Evolutionary conservation across 2,888 invertebrate species (phyloP).

Genomic region (Pardosa pseudoannulata): DNA sequence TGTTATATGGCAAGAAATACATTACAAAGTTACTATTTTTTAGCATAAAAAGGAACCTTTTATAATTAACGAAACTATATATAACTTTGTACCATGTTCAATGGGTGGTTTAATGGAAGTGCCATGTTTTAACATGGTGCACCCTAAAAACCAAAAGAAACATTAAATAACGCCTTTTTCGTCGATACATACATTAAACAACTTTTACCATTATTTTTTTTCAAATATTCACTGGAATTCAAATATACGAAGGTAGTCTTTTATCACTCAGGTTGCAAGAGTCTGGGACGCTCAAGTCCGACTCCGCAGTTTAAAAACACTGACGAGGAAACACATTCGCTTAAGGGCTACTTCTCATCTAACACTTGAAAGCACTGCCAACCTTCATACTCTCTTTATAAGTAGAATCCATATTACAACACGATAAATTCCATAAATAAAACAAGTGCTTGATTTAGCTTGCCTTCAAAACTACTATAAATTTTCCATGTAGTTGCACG

Average conservation of each 20-base stretch:
- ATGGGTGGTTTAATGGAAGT: constrained; percentile 32
- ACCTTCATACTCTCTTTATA: constrained; percentile 18
- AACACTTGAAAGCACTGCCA: constrained; percentile 38
- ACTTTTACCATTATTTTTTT: constrained; percentile 28
- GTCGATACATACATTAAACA: constrained; percentile 27
- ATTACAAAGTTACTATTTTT: neutral
- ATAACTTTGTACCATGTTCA: constrained; percentile 52
- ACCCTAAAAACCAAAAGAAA: constrained; percentile 26
- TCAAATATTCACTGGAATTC: constrained; percentile 35
- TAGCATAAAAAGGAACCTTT: constrained; percentile 14
- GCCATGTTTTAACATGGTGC: constrained; percentile 38
- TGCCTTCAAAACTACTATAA: constrained; percentile 23
- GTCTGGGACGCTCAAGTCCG: constrained; percentile 30
- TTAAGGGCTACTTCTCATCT: constrained; percentile 32
- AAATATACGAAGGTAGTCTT: constrained; percentile 58
- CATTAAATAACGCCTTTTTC: constrained; percentile 19
- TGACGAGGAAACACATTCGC: constrained; percentile 27
- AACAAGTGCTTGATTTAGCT: constrained; percentile 41
- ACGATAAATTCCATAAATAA: constrained; percentile 54
- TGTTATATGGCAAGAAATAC: constrained; percentile 11
- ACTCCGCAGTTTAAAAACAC: constrained; percentile 60
- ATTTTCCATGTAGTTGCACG: constrained; percentile 4
- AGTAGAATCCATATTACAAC: constrained; percentile 44
- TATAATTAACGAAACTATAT: constrained; percentile 25
- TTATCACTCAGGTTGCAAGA: constrained; percentile 47